phyloP scores from a whole-genome alignment of 1,140 invertebrate species.

The Trichonephila clavipes region DNA sequence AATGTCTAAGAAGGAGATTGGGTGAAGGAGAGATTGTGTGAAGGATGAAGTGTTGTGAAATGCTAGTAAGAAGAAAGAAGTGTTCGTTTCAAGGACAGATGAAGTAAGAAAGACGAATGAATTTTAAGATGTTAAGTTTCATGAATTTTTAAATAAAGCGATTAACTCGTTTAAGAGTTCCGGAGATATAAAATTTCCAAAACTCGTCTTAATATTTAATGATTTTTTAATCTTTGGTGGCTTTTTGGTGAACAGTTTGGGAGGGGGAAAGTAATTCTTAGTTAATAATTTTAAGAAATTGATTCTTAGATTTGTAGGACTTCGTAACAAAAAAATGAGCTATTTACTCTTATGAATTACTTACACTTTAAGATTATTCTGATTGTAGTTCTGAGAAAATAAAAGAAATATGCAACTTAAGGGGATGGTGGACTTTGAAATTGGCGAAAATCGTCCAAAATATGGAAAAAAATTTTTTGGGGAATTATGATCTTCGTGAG shows the following conservation, averaged over 20 bases:
- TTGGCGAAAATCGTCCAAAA: too few relatives aligned
- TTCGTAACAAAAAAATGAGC: too few relatives aligned
- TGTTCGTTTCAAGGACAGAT: background rate
- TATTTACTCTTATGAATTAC: too few relatives aligned
- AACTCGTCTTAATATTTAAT: background rate
- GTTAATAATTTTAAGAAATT: background rate
- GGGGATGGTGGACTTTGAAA: too few relatives aligned
- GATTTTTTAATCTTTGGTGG: background rate
- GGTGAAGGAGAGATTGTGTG: too few relatives aligned
- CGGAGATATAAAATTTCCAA: background rate
- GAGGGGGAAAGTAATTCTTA: background rate
- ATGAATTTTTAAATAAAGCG: background rate
- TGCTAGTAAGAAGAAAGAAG: background rate
- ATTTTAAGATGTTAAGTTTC: background rate
- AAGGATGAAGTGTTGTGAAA: background rate
- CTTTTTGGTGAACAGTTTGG: background rate
- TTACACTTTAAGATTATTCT: too few relatives aligned
- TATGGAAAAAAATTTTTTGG: too few relatives aligned
- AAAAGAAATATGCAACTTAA: too few relatives aligned
- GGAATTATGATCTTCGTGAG: too few relatives aligned
- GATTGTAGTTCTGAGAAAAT: too few relatives aligned
- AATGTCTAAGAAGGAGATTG: background rate
- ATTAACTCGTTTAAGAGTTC: background rate
- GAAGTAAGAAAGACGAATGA: background rate
- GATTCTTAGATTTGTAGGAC: too few relatives aligned